Percentiles rank a stretch among this genome's conserved stretches.
Conservation (phyloP, 2,888 invertebrate genomes). For the Aspidapion aeneum region DNA sequence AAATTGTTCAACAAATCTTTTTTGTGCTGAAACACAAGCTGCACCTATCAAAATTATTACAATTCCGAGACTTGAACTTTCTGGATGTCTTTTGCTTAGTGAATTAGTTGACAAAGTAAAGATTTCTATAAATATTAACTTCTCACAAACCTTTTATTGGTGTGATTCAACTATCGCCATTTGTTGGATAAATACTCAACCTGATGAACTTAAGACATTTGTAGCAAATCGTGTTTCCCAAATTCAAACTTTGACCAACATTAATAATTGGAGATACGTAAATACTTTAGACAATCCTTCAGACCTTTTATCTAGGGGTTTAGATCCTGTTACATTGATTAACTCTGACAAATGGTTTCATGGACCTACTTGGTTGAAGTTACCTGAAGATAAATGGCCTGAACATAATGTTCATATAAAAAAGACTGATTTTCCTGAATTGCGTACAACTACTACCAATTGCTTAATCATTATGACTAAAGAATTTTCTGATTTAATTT, state of each 20-base stretch:
- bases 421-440: neutral
- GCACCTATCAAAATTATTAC: slow-evolving; percentile 13
- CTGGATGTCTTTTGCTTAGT: slow-evolving; percentile 2
- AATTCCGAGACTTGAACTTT: slow-evolving; percentile 11
- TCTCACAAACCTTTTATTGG: neutral
- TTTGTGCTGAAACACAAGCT: slow-evolving; percentile 20
- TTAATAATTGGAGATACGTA: slow-evolving; percentile 21
- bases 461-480: neutral
- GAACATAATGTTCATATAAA: neutral
- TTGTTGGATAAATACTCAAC: slow-evolving; percentile 14
- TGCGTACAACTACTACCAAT: neutral
- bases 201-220: slow-evolving; percentile 16
- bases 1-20: neutral
- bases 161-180: slow-evolving; percentile 18
- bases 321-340: slow-evolving; percentile 9
- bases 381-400: slow-evolving; percentile 8
- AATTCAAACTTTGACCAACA: slow-evolving; percentile 17
- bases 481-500: neutral
- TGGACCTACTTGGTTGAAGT: slow-evolving; percentile 11
- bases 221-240: slow-evolving; percentile 23
- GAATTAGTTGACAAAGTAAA: neutral
- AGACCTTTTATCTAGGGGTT: slow-evolving; percentile 24
- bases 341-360: slow-evolving; percentile 15
- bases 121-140: neutral
- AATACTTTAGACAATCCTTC: slow-evolving; percentile 24